These are phyloP conservation scores for Bembecia ichneumoniformis DNA, from an alignment of 2,888 invertebrate species.

Conservation along the genomic window DNA sequence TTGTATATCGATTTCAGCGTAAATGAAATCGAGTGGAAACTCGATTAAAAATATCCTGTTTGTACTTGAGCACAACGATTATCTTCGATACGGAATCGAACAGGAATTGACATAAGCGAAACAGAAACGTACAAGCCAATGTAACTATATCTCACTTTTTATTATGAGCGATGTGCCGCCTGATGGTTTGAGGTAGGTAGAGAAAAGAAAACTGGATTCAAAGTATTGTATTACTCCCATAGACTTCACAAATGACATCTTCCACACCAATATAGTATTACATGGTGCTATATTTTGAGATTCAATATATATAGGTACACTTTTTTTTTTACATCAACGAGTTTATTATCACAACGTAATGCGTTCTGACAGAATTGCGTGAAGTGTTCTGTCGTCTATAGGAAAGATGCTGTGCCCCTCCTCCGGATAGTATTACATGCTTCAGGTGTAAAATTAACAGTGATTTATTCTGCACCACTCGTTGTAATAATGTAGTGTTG, in stretches of 20 bases:
- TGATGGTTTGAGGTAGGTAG: conserved; percentile 22
- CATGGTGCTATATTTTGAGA: conserved; percentile 52
- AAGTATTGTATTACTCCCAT: conserved; percentile 51
- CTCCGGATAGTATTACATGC: too few species aligned
- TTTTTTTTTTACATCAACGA: conserved; percentile 18
- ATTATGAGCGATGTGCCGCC: conserved; percentile 37
- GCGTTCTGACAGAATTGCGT: conserved; percentile 48
- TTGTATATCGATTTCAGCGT: background rate
- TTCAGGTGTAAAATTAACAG: too few species aligned
- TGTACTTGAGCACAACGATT: background rate
- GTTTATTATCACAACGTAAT: conserved; percentile 28
- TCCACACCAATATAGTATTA: conserved; percentile 51
- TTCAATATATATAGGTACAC: conserved; percentile 34
- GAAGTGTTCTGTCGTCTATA: background rate
- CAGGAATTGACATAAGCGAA: background rate
- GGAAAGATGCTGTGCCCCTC: background rate
- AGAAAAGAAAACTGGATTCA: conserved; percentile 23
- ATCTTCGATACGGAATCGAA: background rate
- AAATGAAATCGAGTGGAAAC: background rate
- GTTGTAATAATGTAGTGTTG: too few species aligned
- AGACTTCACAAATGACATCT: conserved; percentile 59
- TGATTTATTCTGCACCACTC: too few species aligned
- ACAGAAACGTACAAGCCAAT: conserved; percentile 10
- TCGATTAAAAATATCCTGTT: conserved; percentile 3
- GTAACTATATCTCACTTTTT: conserved; percentile 37